Conservation (phyloP, 1,140 invertebrate species). For the Globodera ellingtonae region DNA sequence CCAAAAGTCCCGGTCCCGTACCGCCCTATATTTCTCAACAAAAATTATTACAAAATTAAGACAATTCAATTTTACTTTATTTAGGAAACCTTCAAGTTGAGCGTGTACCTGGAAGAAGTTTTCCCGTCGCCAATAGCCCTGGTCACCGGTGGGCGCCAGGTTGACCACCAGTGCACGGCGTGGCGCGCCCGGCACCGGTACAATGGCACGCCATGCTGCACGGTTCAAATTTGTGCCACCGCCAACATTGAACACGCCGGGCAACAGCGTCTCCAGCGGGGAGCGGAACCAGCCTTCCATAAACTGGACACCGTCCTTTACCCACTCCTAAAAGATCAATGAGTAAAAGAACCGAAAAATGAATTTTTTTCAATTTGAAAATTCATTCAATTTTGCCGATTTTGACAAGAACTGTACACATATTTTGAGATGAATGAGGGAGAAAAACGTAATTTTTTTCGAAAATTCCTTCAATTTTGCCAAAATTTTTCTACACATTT, state of each 20-base stretch:
- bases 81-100: too few species aligned
- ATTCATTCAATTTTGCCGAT: too few species aligned
- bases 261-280: constrained; percentile 80
- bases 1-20: too few species aligned
- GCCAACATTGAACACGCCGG: constrained; percentile 77
- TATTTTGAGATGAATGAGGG: too few species aligned
- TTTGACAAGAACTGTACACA: too few species aligned
- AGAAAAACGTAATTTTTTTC: too few species aligned
- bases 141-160: constrained; percentile 95
- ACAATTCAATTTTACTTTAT: too few species aligned
- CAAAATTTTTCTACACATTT: too few species aligned
- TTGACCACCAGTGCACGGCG: constrained; percentile 77
- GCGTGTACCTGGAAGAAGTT: neutral
- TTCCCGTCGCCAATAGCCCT: constrained; percentile 84
- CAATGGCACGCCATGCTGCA: constrained; percentile 36
- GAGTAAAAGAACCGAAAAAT: constrained; percentile 36
- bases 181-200: constrained; percentile 67
- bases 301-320: constrained; percentile 75
- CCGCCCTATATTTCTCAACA: too few species aligned
- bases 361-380: constrained; percentile 1
- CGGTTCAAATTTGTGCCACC: constrained; percentile 69
- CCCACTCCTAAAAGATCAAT: constrained; percentile 73
- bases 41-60: too few species aligned
- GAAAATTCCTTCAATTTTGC: too few species aligned
- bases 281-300: constrained; percentile 86